Evolutionary conservation across 2,113 vertebrate genomes (phyloP).

Genomic region (Macquaria australasica): DNA sequence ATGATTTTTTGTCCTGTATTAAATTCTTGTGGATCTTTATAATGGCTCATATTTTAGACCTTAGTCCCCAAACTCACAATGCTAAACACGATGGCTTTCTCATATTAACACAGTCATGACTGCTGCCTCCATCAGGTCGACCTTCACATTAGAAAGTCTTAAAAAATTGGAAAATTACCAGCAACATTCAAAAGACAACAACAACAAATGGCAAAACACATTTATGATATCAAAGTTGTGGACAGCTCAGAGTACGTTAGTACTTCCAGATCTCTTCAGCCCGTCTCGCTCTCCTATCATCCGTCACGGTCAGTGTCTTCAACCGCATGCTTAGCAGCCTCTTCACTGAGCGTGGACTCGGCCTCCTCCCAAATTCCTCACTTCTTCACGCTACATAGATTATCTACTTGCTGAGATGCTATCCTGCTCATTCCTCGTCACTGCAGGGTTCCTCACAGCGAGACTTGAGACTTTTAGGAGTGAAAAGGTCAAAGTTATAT

Average conservation of each 20-base stretch:
- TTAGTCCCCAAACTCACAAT: not conserved
- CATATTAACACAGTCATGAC: not conserved
- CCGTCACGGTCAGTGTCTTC: slow-evolving; percentile 40
- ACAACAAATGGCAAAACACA: not conserved
- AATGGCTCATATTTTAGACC: not conserved
- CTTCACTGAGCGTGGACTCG: not conserved
- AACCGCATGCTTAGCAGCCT: slow-evolving; percentile 39
- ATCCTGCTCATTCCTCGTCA: slow-evolving; percentile 38
- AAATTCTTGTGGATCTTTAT: not conserved
- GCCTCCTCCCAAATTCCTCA: slow-evolving; percentile 58
- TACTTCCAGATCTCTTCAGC: slow-evolving; percentile 7
- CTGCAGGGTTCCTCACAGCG: not conserved
- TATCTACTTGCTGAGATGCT: slow-evolving; percentile 36
- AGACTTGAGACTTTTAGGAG: not conserved
- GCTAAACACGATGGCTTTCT: not conserved
- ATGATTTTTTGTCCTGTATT: slow-evolving; percentile 4
- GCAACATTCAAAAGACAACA: too few relatives aligned
- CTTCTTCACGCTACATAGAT: slow-evolving; percentile 57
- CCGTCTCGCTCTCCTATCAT: slow-evolving; percentile 1
- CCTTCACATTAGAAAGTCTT: not conserved
- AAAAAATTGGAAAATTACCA: not conserved
- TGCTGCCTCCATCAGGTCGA: not conserved
- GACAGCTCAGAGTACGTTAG: not conserved
- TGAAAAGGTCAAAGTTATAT: not conserved
- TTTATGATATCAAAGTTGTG: too few relatives aligned